A percentile compares a stretch with the other conserved stretches of the same genome.
Evolutionary conservation across 2,888 invertebrate genomes (phyloP).

Genomic region (Malthinus flaveolus): DNA sequence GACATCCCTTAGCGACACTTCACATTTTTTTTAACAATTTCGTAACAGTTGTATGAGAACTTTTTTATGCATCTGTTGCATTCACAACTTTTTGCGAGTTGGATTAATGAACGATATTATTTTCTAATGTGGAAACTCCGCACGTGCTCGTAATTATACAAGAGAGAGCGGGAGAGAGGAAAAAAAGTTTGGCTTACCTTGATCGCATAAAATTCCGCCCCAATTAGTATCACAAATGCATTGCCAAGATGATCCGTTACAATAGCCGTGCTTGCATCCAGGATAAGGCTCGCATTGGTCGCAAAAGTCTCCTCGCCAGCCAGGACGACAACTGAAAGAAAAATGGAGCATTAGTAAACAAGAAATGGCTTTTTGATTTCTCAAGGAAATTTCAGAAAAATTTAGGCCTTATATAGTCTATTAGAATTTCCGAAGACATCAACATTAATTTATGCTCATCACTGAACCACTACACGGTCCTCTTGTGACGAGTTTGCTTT

Average conservation of each 20-base stretch:
- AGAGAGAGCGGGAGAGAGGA: no score
- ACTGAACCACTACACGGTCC: no score
- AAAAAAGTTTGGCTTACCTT: slow-evolving; percentile 61
- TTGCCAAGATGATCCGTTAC: slow-evolving; percentile 91
- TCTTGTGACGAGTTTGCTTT: no score
- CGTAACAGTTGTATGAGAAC: slow-evolving; percentile 45
- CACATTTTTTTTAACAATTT: slow-evolving; percentile 42
- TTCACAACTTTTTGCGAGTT: slow-evolving; percentile 31
- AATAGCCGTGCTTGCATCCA: slow-evolving; percentile 95
- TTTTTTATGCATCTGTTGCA: slow-evolving; percentile 32
- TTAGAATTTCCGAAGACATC: no score
- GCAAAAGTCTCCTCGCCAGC: slow-evolving; percentile 92
- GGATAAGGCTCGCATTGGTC: slow-evolving; percentile 94
- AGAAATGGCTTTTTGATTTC: not conserved
- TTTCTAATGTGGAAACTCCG: not conserved
- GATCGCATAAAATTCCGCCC: slow-evolving; percentile 98
- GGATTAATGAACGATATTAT: slow-evolving; percentile 13
- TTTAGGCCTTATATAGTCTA: no score
- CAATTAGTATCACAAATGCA: slow-evolving; percentile 98
- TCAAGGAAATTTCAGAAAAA: not conserved
- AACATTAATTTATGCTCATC: no score
- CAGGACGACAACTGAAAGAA: slow-evolving; percentile 77
- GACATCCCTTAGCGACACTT: slow-evolving; percentile 36
- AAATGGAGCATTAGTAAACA: not conserved
- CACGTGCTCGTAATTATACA: not conserved